A percentile compares a stretch with the other conserved stretches of the same genome.
These are phyloP conservation scores for Luscinia megarhynchos DNA, from an alignment of 2,797 vertebrate species.

Conservation along the genomic window DNA sequence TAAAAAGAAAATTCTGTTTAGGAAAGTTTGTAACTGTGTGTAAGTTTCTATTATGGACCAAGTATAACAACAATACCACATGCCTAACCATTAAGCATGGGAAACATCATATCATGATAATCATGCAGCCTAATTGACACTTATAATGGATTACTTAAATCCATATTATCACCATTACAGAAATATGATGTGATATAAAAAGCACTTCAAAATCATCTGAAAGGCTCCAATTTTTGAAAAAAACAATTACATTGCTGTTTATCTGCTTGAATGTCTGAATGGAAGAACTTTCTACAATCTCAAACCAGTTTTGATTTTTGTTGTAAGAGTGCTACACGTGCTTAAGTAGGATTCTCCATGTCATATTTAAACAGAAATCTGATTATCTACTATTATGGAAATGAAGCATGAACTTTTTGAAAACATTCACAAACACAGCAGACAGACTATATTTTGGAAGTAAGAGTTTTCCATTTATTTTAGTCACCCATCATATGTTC, in stretches of 20 bases:
- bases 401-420: slow-evolving; percentile 38
- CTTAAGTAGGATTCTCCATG: slow-evolving; percentile 33
- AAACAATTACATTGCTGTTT: neutral
- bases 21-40: neutral
- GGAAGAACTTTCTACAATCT: slow-evolving; percentile 2
- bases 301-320: slow-evolving; percentile 39
- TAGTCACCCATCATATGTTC: neutral
- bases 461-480: slow-evolving; percentile 48
- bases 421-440: slow-evolving; percentile 14
- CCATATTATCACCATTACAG: neutral
- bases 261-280: neutral
- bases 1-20: neutral
- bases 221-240: neutral
- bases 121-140: slow-evolving; percentile 14
- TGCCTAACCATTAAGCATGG: neutral
- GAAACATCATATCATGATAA: neutral
- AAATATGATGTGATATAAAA: neutral
- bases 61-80: neutral
- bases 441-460: slow-evolving; percentile 5
- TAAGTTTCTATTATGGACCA: neutral
- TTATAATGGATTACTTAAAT: slow-evolving; percentile 14
- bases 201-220: slow-evolving; percentile 1
- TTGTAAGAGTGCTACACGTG: neutral
- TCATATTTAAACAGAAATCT: neutral
- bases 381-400: slow-evolving; percentile 54